Conservation (phyloP, 2,797 vertebrate species). For the Clarias laeviceps region DNA sequence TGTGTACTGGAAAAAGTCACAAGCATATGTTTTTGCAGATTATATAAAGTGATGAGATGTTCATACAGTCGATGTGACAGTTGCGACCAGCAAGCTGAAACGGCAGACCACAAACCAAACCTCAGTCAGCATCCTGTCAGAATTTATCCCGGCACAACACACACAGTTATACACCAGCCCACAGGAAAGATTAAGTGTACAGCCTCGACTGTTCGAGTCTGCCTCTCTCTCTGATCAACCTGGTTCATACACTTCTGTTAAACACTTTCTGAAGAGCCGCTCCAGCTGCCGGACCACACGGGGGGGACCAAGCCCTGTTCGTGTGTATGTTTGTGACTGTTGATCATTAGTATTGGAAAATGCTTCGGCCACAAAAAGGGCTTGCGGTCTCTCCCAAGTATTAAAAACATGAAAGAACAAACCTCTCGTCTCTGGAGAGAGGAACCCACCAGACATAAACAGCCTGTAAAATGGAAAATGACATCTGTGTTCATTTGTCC, state of each 20-base stretch:
- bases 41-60: constrained; percentile 10
- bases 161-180: constrained; percentile 7
- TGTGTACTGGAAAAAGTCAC: not conserved
- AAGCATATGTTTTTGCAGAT: constrained; percentile 9
- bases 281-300: constrained; percentile 69
- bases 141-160: constrained; percentile 17
- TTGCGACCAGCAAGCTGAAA: constrained; percentile 32
- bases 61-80: constrained; percentile 27
- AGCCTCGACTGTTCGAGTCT: constrained; percentile 42
- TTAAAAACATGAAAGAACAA: constrained; percentile 79
- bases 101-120: constrained; percentile 38
- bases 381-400: constrained; percentile 72
- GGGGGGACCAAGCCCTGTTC: constrained; percentile 37
- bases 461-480: constrained; percentile 82
- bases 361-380: constrained; percentile 71
- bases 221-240: constrained; percentile 60
- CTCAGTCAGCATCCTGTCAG: constrained; percentile 43
- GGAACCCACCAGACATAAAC: constrained; percentile 81
- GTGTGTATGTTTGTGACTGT: constrained; percentile 62
- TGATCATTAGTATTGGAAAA: constrained; percentile 81
- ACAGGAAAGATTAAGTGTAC: constrained; percentile 66
- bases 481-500: constrained; percentile 80
- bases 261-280: constrained; percentile 61
- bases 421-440: constrained; percentile 69
- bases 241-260: constrained; percentile 60